Percentiles rank a stretch among this genome's conserved stretches.
phyloP scores from a whole-genome alignment of 2,888 invertebrate genomes.

The Plusia festucae region DNA sequence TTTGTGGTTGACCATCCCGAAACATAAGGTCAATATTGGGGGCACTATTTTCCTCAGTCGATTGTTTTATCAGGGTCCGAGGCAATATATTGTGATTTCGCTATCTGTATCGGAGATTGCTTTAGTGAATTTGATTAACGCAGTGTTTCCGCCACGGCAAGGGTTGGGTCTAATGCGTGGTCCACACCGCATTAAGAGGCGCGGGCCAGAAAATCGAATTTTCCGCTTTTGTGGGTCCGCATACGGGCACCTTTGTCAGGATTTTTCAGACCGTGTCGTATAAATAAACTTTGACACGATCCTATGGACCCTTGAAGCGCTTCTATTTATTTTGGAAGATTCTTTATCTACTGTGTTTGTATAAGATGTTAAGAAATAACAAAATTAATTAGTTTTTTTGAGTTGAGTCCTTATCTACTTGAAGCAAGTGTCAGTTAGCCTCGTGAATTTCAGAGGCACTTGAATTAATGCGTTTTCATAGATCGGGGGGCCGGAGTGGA shows the following conservation, averaged over 20 bases:
- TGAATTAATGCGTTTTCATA: conserved; percentile 70
- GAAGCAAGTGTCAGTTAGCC: conserved; percentile 42
- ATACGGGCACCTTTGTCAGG: conserved; percentile 71
- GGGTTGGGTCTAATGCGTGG: conserved; percentile 80
- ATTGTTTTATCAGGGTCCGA: conserved; percentile 73
- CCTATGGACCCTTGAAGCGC: conserved; percentile 36
- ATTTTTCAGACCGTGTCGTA: conserved; percentile 80
- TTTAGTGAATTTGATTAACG: conserved; percentile 85
- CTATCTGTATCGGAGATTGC: conserved; percentile 83
- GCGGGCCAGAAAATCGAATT: conserved; percentile 86
- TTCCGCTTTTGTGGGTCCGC: conserved; percentile 78
- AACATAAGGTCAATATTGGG: conserved; percentile 48
- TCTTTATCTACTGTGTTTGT: not conserved
- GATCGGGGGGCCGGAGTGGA: conserved; percentile 64
- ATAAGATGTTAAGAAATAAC: conserved; percentile 6
- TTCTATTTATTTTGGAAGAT: conserved; percentile 44
- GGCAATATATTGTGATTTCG: conserved; percentile 79
- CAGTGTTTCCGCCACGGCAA: conserved; percentile 76
- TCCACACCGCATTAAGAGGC: conserved; percentile 78
- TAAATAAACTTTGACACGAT: conserved; percentile 72
- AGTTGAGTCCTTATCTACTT: conserved; percentile 46
- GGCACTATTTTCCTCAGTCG: conserved; percentile 59
- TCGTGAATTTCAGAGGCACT: conserved; percentile 61
- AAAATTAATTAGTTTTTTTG: conserved; percentile 1
- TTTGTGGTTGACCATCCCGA: conserved; percentile 33